Evolutionary conservation across 2,888 invertebrate genomes (phyloP), one percentile per base, ranked within the genome.

Genomic region (Tinea trinotella): DNA sequence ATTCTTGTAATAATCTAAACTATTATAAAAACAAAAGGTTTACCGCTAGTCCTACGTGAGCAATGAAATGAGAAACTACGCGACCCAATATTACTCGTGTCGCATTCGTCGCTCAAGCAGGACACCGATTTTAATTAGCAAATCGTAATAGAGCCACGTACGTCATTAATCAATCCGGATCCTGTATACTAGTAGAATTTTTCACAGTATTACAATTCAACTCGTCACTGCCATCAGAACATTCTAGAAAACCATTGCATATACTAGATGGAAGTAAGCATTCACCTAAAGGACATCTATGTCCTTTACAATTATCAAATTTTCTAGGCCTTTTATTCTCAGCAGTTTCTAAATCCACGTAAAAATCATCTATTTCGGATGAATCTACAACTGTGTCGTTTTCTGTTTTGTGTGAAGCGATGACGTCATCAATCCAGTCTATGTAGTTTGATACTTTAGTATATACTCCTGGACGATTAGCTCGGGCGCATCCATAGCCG

Each of bases 191-290:
- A 49, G 79, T 68, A 59, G 62, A 74, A 34, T 62, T 64, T 55
- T 70, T 60, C 19, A 61, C 60, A 57, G 62, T 68, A 55, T 55
- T 65, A 72, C 92, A 92, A 59, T 89, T 85, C 73, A 86, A 87
- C 69, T 92, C 92, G 73, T 92, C 92, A 68, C 92, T 92, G 35
- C 91, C 92, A 68, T 92, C 92, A 34, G 90, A 90, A 65, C 94
- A 94, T 69, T 93, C 93, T 57, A 92, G 88, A 64, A 90, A 91
- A 7, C 93, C 93, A 68, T 94, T 93, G 71, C 94, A 94, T 1
- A 93, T 81, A 62, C 91, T 88, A 1, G 90, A 89, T 52, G 89
- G 86, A 0, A 92, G 90, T 34, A 93, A 74, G 63, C 93, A 93
- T 68, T 93, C 91, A 3, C 93, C 93, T 0, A 93, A 79, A 0